Conservation (phyloP, 2,113 vertebrate species). For the Vimba vimba region DNA sequence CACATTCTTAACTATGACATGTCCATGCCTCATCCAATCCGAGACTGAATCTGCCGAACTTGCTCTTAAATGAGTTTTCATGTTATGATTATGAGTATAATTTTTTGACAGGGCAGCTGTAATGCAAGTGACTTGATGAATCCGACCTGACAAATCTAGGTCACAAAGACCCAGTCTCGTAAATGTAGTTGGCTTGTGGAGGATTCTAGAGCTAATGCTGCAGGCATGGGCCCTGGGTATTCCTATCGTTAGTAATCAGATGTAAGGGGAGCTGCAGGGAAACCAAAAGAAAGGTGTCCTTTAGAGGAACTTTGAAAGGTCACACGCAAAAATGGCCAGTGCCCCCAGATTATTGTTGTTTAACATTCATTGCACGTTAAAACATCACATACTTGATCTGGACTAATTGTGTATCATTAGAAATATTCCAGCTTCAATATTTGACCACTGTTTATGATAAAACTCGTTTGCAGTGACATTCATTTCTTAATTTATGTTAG, state of each 20-base stretch:
- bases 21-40: not conserved
- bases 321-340: not conserved
- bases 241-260: constrained; percentile 14
- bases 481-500: no score
- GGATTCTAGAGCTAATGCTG: constrained; percentile 14
- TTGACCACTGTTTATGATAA: no score
- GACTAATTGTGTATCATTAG: no score
- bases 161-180: constrained; percentile 35
- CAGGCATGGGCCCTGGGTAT: not conserved
- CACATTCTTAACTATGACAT: constrained; percentile 10
- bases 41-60: not conserved
- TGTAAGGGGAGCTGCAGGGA: constrained; percentile 36
- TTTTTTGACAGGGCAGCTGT: constrained; percentile 25
- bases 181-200: constrained; percentile 14
- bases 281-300: constrained; percentile 11
- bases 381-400: no score
- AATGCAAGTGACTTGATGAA: constrained; percentile 48
- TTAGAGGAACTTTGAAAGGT: not conserved
- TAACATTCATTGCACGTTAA: no score
- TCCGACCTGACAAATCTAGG: constrained; percentile 54
- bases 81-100: constrained; percentile 24
- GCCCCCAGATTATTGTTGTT: no score
- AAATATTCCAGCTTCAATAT: no score
- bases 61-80: constrained; percentile 42
- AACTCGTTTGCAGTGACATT: no score